Conservation (phyloP, 2,113 vertebrate species). For the Oostethus manadensis region DNA sequence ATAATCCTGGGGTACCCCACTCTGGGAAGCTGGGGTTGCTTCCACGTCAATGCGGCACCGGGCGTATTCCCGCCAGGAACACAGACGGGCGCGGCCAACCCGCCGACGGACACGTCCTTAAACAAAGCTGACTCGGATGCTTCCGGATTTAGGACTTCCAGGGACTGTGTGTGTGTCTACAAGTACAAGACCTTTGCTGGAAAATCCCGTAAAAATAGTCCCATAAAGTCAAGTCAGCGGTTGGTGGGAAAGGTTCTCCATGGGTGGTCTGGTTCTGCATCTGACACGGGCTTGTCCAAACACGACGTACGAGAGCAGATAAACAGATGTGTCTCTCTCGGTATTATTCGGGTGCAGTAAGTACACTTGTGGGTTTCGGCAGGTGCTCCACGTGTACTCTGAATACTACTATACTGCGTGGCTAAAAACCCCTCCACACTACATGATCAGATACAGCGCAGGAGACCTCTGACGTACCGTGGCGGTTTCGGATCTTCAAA, state of each 20-base stretch:
- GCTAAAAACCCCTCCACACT: too few species aligned
- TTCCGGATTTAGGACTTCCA: background rate
- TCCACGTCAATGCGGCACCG: too few species aligned
- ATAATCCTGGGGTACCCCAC: too few species aligned
- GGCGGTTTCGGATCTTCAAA: too few species aligned
- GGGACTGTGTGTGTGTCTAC: background rate
- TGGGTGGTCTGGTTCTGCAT: constrained; percentile 31
- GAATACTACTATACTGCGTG: background rate
- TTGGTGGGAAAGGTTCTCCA: constrained; percentile 18
- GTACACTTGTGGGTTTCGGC: too few species aligned
- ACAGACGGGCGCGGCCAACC: background rate
- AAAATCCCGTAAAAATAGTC: constrained; percentile 12
- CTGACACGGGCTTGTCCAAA: background rate
- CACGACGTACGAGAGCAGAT: constrained; percentile 30
- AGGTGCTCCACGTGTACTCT: too few species aligned
- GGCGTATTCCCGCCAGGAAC: too few species aligned
- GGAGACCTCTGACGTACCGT: too few species aligned
- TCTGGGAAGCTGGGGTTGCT: too few species aligned
- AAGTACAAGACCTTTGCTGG: constrained; percentile 19
- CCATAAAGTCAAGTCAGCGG: constrained; percentile 30
- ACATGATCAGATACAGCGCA: too few species aligned
- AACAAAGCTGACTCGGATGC: background rate
- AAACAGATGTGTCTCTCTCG: constrained; percentile 8
- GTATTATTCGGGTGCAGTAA: background rate
- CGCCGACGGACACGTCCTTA: background rate